Evolutionary conservation across 2,113 vertebrate genomes (phyloP).

Genomic region (Lathamus discolor): DNA sequence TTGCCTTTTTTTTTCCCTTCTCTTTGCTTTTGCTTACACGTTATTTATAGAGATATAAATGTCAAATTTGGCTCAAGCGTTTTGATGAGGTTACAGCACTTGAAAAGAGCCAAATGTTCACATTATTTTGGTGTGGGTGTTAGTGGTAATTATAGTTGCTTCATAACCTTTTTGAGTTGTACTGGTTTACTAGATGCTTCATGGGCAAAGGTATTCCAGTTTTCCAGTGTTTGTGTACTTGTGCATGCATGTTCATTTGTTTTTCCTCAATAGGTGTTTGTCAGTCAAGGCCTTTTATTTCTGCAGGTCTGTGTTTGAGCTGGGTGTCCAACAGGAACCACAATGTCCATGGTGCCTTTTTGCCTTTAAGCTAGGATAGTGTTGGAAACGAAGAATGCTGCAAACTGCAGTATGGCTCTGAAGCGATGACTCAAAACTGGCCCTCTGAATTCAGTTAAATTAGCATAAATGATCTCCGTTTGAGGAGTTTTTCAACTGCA

Average conservation of each 20-base stretch:
- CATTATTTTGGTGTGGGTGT: not conserved
- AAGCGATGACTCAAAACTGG: not conserved
- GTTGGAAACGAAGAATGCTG: not conserved
- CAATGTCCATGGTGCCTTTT: not conserved
- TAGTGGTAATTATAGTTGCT: not conserved
- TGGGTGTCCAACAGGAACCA: not conserved
- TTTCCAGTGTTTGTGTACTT: not conserved
- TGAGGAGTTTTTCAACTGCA: not conserved
- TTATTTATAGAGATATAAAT: slow-evolving; percentile 33
- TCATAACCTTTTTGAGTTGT: not conserved
- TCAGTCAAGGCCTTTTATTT: not conserved
- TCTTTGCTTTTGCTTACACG: not conserved
- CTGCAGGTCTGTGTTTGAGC: not conserved
- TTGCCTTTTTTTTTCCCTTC: not conserved
- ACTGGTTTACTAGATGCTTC: not conserved
- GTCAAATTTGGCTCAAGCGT: not conserved
- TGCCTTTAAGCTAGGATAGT: not conserved
- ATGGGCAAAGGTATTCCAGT: not conserved
- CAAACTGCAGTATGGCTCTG: not conserved
- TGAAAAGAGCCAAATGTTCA: not conserved
- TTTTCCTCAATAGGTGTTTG: not conserved
- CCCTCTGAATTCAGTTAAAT: not conserved
- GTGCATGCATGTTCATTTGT: not conserved
- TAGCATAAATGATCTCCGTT: not conserved
- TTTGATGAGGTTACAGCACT: not conserved